Evolutionary conservation across 1,140 invertebrate species (phyloP).

Genomic region (Plutomurus gul): DNA sequence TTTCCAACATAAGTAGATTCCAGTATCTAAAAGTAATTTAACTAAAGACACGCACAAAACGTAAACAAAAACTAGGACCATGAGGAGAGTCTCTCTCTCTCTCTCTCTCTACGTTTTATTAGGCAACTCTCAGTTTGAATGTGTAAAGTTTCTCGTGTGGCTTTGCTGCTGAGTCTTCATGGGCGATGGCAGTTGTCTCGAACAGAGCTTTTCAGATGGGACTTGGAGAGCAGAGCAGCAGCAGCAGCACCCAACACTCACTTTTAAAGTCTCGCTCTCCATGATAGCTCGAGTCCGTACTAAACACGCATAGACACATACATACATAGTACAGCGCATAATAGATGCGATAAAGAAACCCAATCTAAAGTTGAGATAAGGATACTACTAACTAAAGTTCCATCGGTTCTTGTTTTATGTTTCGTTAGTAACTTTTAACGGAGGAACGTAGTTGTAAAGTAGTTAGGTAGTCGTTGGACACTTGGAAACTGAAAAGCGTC

Average conservation of each 20-base stretch:
- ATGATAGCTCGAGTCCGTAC: too few relatives aligned
- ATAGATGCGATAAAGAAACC: conserved; percentile 4
- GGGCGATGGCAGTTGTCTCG: too few relatives aligned
- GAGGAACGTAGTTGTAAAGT: background rate
- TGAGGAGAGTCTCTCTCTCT: too few relatives aligned
- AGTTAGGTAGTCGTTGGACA: too few relatives aligned
- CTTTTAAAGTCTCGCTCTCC: too few relatives aligned
- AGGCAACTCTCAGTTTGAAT: background rate
- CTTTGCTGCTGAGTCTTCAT: background rate
- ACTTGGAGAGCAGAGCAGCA: too few relatives aligned
- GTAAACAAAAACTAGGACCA: conserved; percentile 8
- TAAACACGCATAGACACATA: too few relatives aligned
- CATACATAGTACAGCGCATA: background rate
- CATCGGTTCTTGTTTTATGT: conserved; percentile 11
- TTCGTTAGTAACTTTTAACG: conserved; percentile 3
- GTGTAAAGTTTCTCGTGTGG: conserved; percentile 11
- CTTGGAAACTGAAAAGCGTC: too few relatives aligned
- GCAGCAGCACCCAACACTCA: too few relatives aligned
- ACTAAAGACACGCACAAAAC: conserved; percentile 1
- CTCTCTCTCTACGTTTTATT: background rate
- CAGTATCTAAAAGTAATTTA: conserved; percentile 9
- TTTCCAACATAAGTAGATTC: background rate
- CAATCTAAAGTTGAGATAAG: conserved; percentile 21
- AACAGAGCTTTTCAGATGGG: too few relatives aligned
- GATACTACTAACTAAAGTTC: too few relatives aligned